A percentile compares a stretch with the other conserved stretches of the same genome.
phyloP scores from a whole-genome alignment of 1,140 invertebrate genomes.

The Chrysopa pallens region DNA sequence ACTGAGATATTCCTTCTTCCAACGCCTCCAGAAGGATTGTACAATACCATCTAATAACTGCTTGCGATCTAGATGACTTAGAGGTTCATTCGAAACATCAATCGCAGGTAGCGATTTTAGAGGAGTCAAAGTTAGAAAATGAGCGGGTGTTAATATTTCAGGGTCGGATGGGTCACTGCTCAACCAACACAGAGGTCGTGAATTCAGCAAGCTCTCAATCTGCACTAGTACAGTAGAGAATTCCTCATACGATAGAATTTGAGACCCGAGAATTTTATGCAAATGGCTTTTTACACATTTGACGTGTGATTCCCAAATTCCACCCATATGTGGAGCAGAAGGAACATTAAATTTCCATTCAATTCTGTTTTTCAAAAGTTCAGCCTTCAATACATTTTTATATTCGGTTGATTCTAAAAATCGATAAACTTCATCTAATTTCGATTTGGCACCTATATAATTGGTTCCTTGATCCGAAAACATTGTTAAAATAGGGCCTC shows the following conservation, averaged over 20 bases:
- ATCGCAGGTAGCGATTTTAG: constrained; percentile 9
- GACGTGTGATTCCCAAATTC: constrained; percentile 22
- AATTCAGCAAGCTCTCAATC: constrained; percentile 15
- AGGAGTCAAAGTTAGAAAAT: constrained; percentile 19
- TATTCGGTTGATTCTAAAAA: no score
- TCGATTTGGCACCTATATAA: constrained; percentile 11
- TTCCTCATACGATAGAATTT: constrained; percentile 7
- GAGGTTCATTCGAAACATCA: neutral
- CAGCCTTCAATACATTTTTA: no score
- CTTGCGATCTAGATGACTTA: constrained; percentile 1
- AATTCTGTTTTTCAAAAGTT: no score
- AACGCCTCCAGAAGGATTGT: constrained; percentile 9
- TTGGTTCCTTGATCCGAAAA: constrained; percentile 16
- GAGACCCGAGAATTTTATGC: constrained; percentile 10
- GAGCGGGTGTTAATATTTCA: constrained; percentile 14
- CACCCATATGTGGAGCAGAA: constrained; percentile 22
- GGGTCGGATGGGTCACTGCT: constrained; percentile 12
- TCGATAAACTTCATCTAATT: no score
- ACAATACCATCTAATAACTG: constrained; percentile 4
- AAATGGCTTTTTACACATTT: constrained; percentile 21
- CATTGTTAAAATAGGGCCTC: constrained; percentile 6
- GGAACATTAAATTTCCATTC: constrained; percentile 21
- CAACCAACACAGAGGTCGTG: constrained; percentile 2
- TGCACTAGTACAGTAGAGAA: constrained; percentile 10
- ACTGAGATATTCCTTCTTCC: constrained; percentile 7